Evolutionary conservation across 2,113 vertebrate species (phyloP), one percentile per base, ranked within the genome.

Genomic region (Pollimyrus isidori): DNA sequence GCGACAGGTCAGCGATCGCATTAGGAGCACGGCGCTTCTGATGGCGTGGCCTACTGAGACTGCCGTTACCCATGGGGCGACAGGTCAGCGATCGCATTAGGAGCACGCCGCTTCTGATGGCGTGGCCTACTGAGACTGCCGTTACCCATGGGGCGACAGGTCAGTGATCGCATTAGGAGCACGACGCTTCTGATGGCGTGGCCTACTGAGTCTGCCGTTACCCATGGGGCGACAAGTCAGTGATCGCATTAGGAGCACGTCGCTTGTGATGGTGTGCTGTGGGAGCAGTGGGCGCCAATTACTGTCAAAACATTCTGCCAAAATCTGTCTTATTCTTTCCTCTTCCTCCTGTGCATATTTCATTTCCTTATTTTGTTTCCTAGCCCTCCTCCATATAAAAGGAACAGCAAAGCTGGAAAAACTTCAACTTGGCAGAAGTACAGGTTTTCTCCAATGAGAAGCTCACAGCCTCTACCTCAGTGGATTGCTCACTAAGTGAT

Each of bases 281-380:
- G 39, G 39, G 52, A 35, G 35, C 39, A 65, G 88, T 48, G 52
- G 88, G 50, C 15, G 52, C 84, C 88, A 89, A 84, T 62, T 62
- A 85, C 80, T 84, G 88, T 89, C 88, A 89, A 84, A 89, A 39
- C 50, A 62, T 87, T 17, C 35, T 45, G 87, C 58, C 87, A 65
- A 13, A 13, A 87, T 65, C 39, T n/a, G 42, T 88, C 87, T 73
- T 13, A 26, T n/a, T 88, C 45, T 88, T 73, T 62, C 10, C 62
- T 62, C 53, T n/a, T 35, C 7, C 53, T 87, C 87, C 56, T 62
- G 35, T 39, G 52, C 87, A 87, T 65, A 58, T 45, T 87, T 87
- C 23, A 87, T 58, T 87, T 87, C 62, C 62, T 80, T 50, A 53
- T 87, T 87, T 56, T 87, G 85, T 87, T 87, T 87, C 48, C 6